Percentiles rank a stretch among this genome's conserved stretches.
Conservation (phyloP, 2,797 vertebrate species). For the Esox masquinongy region DNA sequence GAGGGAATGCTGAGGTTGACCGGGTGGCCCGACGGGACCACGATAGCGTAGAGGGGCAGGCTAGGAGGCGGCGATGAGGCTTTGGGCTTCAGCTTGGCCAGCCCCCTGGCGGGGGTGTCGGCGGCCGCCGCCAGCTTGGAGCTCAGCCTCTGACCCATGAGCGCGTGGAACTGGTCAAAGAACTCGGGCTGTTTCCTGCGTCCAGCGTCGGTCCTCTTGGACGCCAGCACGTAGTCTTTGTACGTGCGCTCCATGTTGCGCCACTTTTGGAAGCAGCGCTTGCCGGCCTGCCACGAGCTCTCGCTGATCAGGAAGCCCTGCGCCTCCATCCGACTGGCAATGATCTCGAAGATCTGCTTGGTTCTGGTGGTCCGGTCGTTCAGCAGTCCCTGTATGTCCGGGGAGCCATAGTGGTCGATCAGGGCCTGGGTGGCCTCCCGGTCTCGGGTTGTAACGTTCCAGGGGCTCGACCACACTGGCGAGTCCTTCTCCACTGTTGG, state of each 20-base stretch:
- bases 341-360: slow-evolving; percentile 40
- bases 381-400: slow-evolving; percentile 31
- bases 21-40: slow-evolving; percentile 30
- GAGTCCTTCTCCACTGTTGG: slow-evolving; percentile 26
- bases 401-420: slow-evolving; percentile 35
- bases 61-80: slow-evolving; percentile 13
- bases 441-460: slow-evolving; percentile 35
- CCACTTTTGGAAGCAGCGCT: slow-evolving; percentile 41
- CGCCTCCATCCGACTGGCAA: slow-evolving; percentile 29
- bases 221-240: slow-evolving; percentile 34
- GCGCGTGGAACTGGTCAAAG: slow-evolving; percentile 37
- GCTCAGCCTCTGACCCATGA: slow-evolving; percentile 37
- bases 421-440: slow-evolving; percentile 36
- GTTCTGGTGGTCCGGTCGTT: slow-evolving; percentile 32
- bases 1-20: slow-evolving; percentile 24
- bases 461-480: slow-evolving; percentile 39
- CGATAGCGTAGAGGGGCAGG: slow-evolving; percentile 29
- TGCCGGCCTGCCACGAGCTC: slow-evolving; percentile 33
- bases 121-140: slow-evolving; percentile 28
- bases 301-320: slow-evolving; percentile 35
- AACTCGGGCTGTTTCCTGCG: slow-evolving; percentile 37
- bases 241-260: slow-evolving; percentile 38
- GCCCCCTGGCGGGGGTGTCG: slow-evolving; percentile 22
- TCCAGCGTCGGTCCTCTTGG: slow-evolving; percentile 26
- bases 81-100: slow-evolving; percentile 20